Evolutionary conservation across 2,888 invertebrate genomes (phyloP), one percentile per base, ranked within the genome.

Genomic region (Blera fallax): DNA sequence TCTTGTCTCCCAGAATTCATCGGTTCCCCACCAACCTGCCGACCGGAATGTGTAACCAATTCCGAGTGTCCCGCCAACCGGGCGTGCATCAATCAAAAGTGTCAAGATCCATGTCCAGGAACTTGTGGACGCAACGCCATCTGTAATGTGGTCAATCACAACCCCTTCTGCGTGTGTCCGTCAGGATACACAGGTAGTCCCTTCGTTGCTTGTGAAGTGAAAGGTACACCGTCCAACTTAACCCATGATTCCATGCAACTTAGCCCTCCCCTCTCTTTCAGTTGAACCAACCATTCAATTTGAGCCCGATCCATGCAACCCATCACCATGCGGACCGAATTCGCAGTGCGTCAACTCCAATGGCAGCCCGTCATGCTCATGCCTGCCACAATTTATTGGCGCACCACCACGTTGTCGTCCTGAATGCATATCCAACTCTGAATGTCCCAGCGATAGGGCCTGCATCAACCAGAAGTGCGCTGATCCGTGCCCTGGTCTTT

Each of bases 381-480:
- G 97, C 89, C 92, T 95, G 16, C 93, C 94, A 5, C 93, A 94
- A 45, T 96, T 93, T 89, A 92, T 95, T 45, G 96, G 96, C 48
- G 94, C 93, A 87, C 96, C 96, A 43, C 96, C 96, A 18, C 94
- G 94, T 45, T 96, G 96, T 89, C 93, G 95, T 87, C 96, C 96
- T 4, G 95, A 96, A 91, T 96, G 96, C 90, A 93, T 94, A 24
- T 94, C 95, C 1, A 96, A 95, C 88, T 94, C 95, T 0, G 96
- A 96, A 90, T 97, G 97, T 91, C 92, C 95, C 34, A 92, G 93
- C 84, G 94, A 95, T 89, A 93, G 94, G 90, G 95, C 96, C 1
- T 96, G 96, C 88, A 94, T 95, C 76, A 96, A 95, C 90, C 95
- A 95, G 87, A 96, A 95, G 92, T 97, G 97, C 90, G 94, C 94